Conservation (phyloP, 1,140 invertebrate species). For the Sarcophaga bullata region DNA sequence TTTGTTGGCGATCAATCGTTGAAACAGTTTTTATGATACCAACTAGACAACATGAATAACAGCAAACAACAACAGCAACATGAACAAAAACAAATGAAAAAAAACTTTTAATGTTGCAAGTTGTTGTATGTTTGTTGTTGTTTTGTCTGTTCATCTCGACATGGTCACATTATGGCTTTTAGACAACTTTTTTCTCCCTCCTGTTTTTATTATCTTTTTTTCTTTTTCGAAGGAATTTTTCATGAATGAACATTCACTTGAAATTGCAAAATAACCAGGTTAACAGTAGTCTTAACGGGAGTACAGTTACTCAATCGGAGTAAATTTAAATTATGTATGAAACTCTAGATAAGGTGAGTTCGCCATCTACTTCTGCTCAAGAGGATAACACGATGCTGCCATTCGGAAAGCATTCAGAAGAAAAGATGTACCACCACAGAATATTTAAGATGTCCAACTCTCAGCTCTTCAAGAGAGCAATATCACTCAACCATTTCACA, state of each 20-base stretch:
- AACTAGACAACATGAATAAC: conserved; percentile 26
- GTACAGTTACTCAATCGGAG: too few species aligned
- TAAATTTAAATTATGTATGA: too few species aligned
- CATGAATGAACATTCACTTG: conserved; percentile 28
- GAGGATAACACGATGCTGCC: too few species aligned
- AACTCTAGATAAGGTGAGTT: too few species aligned
- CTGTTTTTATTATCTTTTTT: not conserved
- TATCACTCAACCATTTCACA: too few species aligned
- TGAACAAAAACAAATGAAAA: not conserved
- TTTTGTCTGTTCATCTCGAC: conserved; percentile 17
- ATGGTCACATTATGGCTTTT: not conserved
- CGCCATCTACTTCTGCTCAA: too few species aligned
- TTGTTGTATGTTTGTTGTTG: not conserved
- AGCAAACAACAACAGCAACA: not conserved
- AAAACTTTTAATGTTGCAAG: not conserved
- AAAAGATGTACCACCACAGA: too few species aligned
- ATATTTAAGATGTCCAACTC: too few species aligned
- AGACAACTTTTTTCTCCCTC: too few species aligned
- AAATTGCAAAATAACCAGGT: not conserved
- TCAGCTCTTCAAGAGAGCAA: too few species aligned
- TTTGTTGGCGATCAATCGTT: conserved; percentile 53
- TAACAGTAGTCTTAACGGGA: not conserved
- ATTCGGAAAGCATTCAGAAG: too few species aligned
- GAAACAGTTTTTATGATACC: conserved; percentile 29
- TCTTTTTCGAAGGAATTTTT: conserved; percentile 15